Evolutionary conservation across 1,140 invertebrate genomes (phyloP).

Genomic region (Drosophila navojoa): DNA sequence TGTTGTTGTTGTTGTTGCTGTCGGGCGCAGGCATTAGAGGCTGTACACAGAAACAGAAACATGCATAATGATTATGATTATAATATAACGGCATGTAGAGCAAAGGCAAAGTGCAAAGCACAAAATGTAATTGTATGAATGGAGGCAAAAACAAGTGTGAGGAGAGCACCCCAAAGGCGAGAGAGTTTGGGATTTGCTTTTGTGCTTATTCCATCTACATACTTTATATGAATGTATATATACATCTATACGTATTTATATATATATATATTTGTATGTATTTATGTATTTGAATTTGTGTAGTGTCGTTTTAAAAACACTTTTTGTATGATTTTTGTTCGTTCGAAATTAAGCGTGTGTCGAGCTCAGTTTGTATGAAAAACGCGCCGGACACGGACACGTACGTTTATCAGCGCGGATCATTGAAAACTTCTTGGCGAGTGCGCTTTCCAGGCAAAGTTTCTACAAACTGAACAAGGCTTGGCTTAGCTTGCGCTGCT

Average conservation of each 20-base stretch:
- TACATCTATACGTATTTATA: conserved; percentile 1
- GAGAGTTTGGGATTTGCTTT: conserved; percentile 45
- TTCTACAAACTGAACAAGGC: conserved; percentile 2
- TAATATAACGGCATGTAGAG: conserved; percentile 68
- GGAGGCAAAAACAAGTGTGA: conserved; percentile 28
- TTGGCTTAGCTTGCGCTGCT: neutral
- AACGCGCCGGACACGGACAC: conserved; percentile 77
- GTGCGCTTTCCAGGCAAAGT: neutral
- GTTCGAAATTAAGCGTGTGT: conserved; percentile 65
- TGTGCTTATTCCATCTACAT: conserved; percentile 35
- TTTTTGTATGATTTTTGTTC: conserved; percentile 70
- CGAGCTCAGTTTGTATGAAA: conserved; percentile 69
- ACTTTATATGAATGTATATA: neutral
- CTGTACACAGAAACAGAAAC: conserved; percentile 51
- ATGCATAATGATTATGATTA: conserved; percentile 62
- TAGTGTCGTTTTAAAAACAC: conserved; percentile 64
- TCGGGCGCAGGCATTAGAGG: conserved; percentile 52
- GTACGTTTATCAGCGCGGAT: conserved; percentile 58
- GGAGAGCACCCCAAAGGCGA: conserved; percentile 25
- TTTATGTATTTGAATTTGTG: conserved; percentile 26
- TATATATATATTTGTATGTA: conserved; percentile 20
- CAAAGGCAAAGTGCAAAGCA: conserved; percentile 54
- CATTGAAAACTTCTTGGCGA: conserved; percentile 27
- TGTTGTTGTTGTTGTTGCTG: conserved; percentile 14
- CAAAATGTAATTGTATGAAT: conserved; percentile 64